A percentile compares a stretch with the other conserved stretches of the same genome.
phyloP scores from a whole-genome alignment of 2,888 invertebrate species.

The Masnerella sp. region DNA sequence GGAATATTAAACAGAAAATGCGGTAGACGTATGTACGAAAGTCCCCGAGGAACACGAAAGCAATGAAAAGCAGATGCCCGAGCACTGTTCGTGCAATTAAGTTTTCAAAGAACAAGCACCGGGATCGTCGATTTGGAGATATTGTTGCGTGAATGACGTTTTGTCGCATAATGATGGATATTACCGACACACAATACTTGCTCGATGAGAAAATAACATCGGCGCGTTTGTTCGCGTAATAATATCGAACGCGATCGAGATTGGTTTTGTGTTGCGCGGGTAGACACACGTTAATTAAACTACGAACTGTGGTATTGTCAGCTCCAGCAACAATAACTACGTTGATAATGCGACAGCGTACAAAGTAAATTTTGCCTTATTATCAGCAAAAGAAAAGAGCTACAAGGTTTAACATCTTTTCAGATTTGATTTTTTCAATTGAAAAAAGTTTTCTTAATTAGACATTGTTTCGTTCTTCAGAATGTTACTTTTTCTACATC shows the following conservation, averaged over 20 bases:
- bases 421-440: too few relatives aligned
- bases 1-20: conserved; percentile 34
- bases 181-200: conserved; percentile 34
- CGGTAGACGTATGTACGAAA: conserved; percentile 34
- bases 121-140: conserved; percentile 8
- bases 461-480: too few relatives aligned
- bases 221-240: conserved; percentile 50
- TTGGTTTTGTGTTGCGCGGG: conserved; percentile 39
- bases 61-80: conserved; percentile 41
- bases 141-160: conserved; percentile 33
- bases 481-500: too few relatives aligned
- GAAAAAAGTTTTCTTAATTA: too few relatives aligned
- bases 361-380: conserved; percentile 16
- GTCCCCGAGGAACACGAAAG: conserved; percentile 30
- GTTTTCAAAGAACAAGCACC: conserved; percentile 28
- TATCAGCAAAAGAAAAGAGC: not conserved
- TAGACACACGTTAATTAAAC: conserved; percentile 56
- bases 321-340: conserved; percentile 36
- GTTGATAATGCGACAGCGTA: conserved; percentile 15
- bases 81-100: conserved; percentile 32
- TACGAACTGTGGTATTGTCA: conserved; percentile 48
- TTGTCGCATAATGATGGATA: conserved; percentile 54
- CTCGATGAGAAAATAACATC: conserved; percentile 56
- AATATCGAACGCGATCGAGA: conserved; percentile 56
- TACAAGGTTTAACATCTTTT: too few relatives aligned